These are phyloP conservation scores for Palythoa grandiflora DNA, from an alignment of 92 coral and sea anemone genomes.

Conservation along the genomic window DNA sequence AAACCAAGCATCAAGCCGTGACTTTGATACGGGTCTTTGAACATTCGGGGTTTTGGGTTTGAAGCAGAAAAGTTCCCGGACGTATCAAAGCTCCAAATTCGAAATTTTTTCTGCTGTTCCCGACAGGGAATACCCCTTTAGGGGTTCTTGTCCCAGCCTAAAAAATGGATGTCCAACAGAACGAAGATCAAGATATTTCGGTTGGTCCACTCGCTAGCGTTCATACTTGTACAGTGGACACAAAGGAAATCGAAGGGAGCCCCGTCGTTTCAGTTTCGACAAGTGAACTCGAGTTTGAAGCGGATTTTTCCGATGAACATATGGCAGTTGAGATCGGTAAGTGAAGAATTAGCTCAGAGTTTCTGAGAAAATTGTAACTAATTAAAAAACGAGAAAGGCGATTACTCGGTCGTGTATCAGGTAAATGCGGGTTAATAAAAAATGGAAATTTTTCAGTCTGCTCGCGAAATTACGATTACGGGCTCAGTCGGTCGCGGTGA, in stretches of 20 bases:
- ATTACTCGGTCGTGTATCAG: background rate
- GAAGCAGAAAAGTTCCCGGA: conserved; percentile 92
- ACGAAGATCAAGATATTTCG: conserved; percentile 47
- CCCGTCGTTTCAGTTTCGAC: conserved; percentile 48
- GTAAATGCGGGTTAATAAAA: no score
- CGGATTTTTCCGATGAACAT: conserved; percentile 68
- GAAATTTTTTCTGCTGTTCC: conserved; percentile 67
- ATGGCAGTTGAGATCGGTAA: conserved; percentile 69
- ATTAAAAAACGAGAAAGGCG: background rate
- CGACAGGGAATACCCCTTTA: conserved; percentile 47
- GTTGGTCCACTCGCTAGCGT: conserved; percentile 57
- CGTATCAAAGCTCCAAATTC: conserved; percentile 93
- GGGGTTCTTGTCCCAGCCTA: conserved; percentile 25
- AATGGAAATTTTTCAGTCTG: no score
- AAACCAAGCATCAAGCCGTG: conserved; percentile 39
- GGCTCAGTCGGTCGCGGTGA: no score
- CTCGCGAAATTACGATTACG: no score
- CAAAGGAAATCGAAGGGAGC: conserved; percentile 79
- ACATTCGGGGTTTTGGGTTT: conserved; percentile 97
- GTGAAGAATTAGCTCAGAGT: conserved; percentile 1
- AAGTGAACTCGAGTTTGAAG: conserved; percentile 66
- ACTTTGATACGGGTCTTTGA: conserved; percentile 95
- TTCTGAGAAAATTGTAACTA: background rate
- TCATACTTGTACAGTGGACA: conserved; percentile 69
- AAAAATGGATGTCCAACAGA: conserved; percentile 51